phyloP scores from a whole-genome alignment of 2,113 vertebrate species.

The Phodopus roborovskii region DNA sequence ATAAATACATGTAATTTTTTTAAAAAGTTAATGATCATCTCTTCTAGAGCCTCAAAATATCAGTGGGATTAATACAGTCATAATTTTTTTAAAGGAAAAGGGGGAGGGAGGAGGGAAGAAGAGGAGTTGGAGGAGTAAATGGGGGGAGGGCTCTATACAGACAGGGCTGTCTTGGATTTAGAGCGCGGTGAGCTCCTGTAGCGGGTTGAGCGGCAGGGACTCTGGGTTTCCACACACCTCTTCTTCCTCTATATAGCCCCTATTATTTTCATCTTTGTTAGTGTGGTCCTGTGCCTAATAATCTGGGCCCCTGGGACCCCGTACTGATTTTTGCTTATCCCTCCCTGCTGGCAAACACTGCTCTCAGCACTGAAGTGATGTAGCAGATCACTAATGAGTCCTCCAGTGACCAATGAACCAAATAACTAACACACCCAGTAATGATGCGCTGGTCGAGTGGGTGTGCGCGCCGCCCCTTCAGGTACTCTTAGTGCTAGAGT shows the following conservation, averaged over 20 bases:
- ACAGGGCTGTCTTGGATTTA: neutral
- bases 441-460: neutral
- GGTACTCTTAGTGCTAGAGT: neutral
- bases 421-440: neutral
- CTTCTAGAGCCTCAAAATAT: neutral
- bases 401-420: neutral
- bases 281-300: neutral
- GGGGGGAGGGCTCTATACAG: neutral
- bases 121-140: neutral
- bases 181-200: neutral
- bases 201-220: neutral
- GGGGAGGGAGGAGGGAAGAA: neutral
- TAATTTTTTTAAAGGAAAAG: neutral
- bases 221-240: neutral
- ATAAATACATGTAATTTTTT: neutral
- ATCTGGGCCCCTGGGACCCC: neutral
- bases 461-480: rapidly evolving
- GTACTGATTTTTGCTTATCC: neutral
- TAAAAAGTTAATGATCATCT: neutral
- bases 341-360: neutral
- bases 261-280: neutral
- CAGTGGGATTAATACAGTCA: neutral
- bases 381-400: neutral
- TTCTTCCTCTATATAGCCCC: too few species aligned
- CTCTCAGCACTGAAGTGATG: neutral